Base-by-base conservation (phyloP, 2,113 vertebrate species). In the Xiphorhynchus elegans region DNA sequence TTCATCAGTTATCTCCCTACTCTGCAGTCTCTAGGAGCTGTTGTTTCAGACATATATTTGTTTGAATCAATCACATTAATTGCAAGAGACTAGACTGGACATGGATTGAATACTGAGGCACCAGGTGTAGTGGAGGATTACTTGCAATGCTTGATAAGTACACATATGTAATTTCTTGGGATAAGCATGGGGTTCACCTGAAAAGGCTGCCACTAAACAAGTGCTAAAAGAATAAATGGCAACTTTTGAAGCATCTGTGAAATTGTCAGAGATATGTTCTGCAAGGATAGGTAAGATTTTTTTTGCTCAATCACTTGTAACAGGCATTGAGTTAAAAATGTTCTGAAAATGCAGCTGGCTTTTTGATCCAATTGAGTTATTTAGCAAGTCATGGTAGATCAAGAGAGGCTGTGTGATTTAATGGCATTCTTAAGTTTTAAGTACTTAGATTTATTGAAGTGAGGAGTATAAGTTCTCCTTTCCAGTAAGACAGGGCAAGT, bases 21-120 rank as follows among this genome's bases (percentile, higher is more conserved):
- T 67, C 39, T 83, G 58, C 53, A 52, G 35, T 73, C 33, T 58
- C 60, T 47, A 64, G 56, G 46, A 87, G 40, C 49, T 89, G 50
- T 76, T 90, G 63, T 89, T 91, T 86, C 67, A 93, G 67, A 44
- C 35, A 26, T 52, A 10, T 74, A 55, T 78, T 90, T 95, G 56
- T 78, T 93, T 81, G 90, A 91, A 93, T 93, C 59, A 73, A 59
- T 93, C 3, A 13, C 74, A 81, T 88, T 95, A 91, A 95, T 93
- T 95, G 77, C 68, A 74, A 56, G 35, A 93, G 76, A 7, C 49
- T 88, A 59, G 52, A 44, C 47, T 83, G 82, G 77, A 76, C 87
- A 75, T 44, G 46, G 25, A 33, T 63, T 69, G 82, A 94, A 86
- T 94, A 52, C 42, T 64, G 70, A 92, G 56, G 35, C 37, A 37